Evolutionary conservation across 37 sponge, comb jelly and placozoan species (phyloP).

Genomic region (Hormiphora californensis): DNA sequence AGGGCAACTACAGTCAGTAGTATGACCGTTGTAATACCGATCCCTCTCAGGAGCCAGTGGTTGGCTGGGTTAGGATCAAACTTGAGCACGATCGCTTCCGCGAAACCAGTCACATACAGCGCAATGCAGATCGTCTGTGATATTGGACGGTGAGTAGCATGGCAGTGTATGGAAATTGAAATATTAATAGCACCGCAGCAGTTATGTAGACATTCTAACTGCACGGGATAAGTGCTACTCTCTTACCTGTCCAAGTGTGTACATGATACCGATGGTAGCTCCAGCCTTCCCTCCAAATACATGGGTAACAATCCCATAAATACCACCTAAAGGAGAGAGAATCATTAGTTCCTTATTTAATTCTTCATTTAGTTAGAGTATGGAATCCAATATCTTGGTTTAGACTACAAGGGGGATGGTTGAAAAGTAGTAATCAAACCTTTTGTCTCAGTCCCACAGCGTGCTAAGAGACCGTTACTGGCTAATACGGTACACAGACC

Average conservation of each 20-base stretch:
- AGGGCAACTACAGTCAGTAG: slow-evolving; percentile 56
- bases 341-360: no score
- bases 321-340: no score
- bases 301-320: slow-evolving; percentile 55
- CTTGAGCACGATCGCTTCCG: slow-evolving; percentile 53
- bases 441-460: neutral
- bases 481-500: slow-evolving; percentile 39
- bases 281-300: slow-evolving; percentile 57
- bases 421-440: no score
- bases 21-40: slow-evolving; percentile 41
- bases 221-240: no score
- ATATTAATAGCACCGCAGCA: no score
- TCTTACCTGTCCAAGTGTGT: slow-evolving; percentile 59
- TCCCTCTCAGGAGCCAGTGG: slow-evolving; percentile 56
- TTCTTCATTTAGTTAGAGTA: no score
- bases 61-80: slow-evolving; percentile 51
- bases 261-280: slow-evolving; percentile 56
- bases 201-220: no score
- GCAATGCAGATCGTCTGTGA: slow-evolving; percentile 56
- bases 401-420: no score
- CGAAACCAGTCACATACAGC: slow-evolving; percentile 55
- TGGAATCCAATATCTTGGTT: no score
- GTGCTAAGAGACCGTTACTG: slow-evolving; percentile 31
- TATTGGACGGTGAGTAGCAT: neutral
- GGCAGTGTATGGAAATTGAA: neutral